Percentiles rank a stretch among this genome's conserved stretches.
phyloP scores from a whole-genome alignment of 1,140 invertebrate genomes.

The Hypsibius dujardini region DNA sequence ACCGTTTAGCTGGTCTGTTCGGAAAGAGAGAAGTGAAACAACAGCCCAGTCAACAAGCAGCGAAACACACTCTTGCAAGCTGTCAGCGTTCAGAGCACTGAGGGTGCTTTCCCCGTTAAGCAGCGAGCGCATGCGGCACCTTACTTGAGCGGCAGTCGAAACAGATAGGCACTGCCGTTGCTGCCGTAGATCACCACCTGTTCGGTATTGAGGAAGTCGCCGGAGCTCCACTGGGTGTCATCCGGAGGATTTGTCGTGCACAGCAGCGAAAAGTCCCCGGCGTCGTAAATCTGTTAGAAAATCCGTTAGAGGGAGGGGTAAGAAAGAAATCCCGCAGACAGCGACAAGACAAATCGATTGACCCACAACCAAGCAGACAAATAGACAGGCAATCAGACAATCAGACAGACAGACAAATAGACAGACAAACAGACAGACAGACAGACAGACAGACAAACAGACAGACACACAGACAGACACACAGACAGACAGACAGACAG shows the following conservation, averaged over 20 bases:
- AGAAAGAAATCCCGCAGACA: conserved; percentile 18
- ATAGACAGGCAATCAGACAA: too few species aligned
- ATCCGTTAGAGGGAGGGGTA: conserved; percentile 16
- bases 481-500: too few species aligned
- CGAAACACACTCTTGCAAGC: conserved; percentile 21
- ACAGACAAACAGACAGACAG: too few species aligned
- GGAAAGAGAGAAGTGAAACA: background rate
- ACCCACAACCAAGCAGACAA: too few species aligned
- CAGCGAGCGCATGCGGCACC: too few species aligned
- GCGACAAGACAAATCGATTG: conserved; percentile 15
- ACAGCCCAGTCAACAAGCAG: background rate
- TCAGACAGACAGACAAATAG: too few species aligned
- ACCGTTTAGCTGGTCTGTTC: background rate
- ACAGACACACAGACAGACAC: too few species aligned
- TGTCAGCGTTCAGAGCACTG: too few species aligned
- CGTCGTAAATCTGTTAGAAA: conserved; percentile 55
- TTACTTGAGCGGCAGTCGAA: conserved; percentile 84
- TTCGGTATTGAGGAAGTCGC: conserved; percentile 75
- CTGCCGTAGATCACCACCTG: conserved; percentile 79
- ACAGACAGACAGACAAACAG: too few species aligned
- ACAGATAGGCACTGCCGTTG: conserved; percentile 79
- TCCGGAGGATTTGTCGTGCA: conserved; percentile 61
- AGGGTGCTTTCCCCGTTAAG: too few species aligned
- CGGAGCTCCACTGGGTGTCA: conserved; percentile 78
- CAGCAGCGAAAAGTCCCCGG: conserved; percentile 77